These are phyloP conservation scores for Lamprologus speciosus DNA, from an alignment of 2,113 vertebrate genomes.

Conservation along the genomic window DNA sequence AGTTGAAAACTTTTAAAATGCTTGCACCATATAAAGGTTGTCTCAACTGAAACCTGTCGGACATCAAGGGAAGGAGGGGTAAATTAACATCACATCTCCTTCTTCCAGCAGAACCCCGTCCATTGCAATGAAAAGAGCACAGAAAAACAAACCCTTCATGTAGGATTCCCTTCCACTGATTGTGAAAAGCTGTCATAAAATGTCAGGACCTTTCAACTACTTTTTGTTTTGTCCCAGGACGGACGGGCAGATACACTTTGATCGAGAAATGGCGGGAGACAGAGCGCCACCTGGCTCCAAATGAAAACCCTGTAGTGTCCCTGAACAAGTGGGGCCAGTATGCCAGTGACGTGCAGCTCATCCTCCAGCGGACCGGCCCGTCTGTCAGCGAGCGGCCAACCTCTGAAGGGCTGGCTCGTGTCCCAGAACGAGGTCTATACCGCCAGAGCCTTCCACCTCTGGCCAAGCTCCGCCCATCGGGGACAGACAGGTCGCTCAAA, in stretches of 20 bases:
- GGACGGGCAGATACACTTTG: slow-evolving; percentile 88
- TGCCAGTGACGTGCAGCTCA: slow-evolving; percentile 90
- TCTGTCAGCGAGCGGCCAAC: slow-evolving; percentile 85
- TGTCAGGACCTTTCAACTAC: not conserved
- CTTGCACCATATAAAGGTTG: not conserved
- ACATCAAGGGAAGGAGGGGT: not conserved
- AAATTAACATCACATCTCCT: not conserved
- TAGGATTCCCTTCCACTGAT: not conserved
- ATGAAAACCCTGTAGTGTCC: slow-evolving; percentile 89
- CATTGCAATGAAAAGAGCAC: not conserved
- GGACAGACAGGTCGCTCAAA: slow-evolving; percentile 78
- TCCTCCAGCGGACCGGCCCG: slow-evolving; percentile 86
- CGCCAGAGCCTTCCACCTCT: slow-evolving; percentile 88
- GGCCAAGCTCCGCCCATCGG: slow-evolving; percentile 80
- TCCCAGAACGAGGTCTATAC: slow-evolving; percentile 83
- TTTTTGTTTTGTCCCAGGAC: slow-evolving; percentile 67
- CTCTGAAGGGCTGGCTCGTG: slow-evolving; percentile 76
- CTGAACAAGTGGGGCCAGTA: slow-evolving; percentile 98
- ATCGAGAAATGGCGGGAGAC: slow-evolving; percentile 96
- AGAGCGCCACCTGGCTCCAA: slow-evolving; percentile 85
- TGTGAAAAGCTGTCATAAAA: not conserved
- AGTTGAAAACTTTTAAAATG: not conserved
- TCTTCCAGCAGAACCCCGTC: not conserved
- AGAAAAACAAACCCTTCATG: not conserved
- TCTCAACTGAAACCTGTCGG: not conserved